Evolutionary conservation across 1,140 invertebrate genomes (phyloP), one percentile per base, ranked within the genome.

Genomic region (Diprion similis): DNA sequence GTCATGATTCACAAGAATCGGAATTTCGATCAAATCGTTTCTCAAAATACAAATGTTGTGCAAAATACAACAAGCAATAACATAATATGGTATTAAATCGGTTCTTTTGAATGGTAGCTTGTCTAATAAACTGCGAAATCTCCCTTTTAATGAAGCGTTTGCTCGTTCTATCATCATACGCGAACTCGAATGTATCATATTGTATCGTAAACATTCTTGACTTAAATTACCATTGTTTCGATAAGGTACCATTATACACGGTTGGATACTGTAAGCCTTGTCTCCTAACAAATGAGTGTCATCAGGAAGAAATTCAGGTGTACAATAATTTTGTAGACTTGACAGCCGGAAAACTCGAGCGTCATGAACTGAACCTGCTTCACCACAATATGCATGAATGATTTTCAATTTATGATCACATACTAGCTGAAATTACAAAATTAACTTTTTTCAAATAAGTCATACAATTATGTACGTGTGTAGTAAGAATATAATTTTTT

Each of bases 371-470:
- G 24, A 67, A 8, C 66, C 66, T 10, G 17, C 66, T 67, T 67
- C 8, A 18, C 66, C 66, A 18, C 8, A 8, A 67, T 67, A 67
- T 8, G 10, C 10, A 67, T 67, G 66, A 10, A 67, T 10, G n/a
- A 67, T 10, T 18, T 24, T 18, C 24, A 67, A 10, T 18, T 67
- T 67, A 67, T 51, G 48, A 15, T 67, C 17, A 18, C 66, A 67
- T 8, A 67, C 17, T n/a, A 72, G 59, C 75, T 76, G 46, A 64
- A 46, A 70, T 9, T 10, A 10, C 9, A 51, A 51, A 51, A 51
- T n/a, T n/a, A n/a, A n/a, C n/a, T n/a, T n/a, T n/a, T n/a, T n/a
- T n/a, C n/a, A n/a, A n/a, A n/a, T n/a, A n/a, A n/a, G n/a, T n/a
- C n/a, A n/a, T n/a, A n/a, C n/a, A n/a, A n/a, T n/a, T n/a, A n/a